Evolutionary conservation across 2,888 invertebrate species (phyloP).

Genomic region (Eristalinus aeneus): DNA sequence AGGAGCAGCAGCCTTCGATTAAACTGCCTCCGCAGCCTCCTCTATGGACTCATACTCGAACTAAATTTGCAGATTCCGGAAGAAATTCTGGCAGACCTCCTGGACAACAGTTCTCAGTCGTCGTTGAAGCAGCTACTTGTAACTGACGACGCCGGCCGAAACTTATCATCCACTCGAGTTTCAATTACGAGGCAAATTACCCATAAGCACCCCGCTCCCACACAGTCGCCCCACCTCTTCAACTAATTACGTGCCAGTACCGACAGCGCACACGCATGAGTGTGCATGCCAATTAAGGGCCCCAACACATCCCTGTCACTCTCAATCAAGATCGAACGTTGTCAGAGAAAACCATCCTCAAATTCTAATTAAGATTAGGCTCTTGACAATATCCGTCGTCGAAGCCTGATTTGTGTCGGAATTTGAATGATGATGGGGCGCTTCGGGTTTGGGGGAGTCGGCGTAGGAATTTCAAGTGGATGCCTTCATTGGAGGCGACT

Average conservation of each 20-base stretch:
- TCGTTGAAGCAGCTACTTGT: background rate
- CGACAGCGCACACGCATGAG: background rate
- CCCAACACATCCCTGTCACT: constrained; percentile 1
- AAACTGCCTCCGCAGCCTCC: too few species aligned
- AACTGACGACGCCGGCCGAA: background rate
- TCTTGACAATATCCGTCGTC: constrained; percentile 32
- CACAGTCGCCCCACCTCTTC: background rate
- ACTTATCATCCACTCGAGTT: constrained; percentile 7
- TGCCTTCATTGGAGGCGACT: background rate
- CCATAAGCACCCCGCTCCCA: background rate
- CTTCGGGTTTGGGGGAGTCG: background rate
- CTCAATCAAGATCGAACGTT: constrained; percentile 34
- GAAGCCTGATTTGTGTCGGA: constrained; percentile 23
- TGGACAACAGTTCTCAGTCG: background rate
- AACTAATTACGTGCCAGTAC: constrained; percentile 19
- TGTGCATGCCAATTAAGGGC: background rate
- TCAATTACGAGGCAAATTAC: constrained; percentile 32
- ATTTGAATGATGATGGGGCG: background rate
- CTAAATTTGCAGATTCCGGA: background rate
- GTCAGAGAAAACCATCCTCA: constrained; percentile 29
- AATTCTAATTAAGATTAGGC: constrained; percentile 36
- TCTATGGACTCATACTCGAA: background rate
- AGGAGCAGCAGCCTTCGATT: too few species aligned
- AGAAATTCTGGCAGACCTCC: background rate
- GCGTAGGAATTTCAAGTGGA: constrained; percentile 22